phyloP scores from a whole-genome alignment of 1,140 invertebrate genomes.

The Drosophila arawakana region DNA sequence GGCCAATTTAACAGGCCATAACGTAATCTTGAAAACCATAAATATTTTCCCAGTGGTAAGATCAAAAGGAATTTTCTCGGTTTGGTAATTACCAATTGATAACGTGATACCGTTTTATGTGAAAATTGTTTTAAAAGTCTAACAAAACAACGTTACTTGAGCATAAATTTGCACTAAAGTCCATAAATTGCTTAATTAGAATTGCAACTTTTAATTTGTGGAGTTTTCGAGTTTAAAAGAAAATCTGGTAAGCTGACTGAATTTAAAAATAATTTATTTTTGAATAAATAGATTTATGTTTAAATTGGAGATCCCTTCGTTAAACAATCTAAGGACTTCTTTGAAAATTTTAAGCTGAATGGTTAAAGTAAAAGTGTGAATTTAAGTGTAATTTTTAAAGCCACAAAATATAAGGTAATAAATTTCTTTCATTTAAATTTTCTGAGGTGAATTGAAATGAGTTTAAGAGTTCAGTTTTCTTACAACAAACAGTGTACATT shows the following conservation, averaged over 20 bases:
- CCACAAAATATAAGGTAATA: neutral
- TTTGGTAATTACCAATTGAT: constrained; percentile 63
- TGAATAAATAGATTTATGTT: neutral
- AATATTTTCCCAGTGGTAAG: constrained; percentile 59
- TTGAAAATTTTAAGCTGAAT: too few species aligned
- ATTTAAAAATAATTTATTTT: neutral
- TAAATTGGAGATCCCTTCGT: too few species aligned
- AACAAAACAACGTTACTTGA: constrained; percentile 22
- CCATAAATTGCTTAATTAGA: constrained; percentile 16
- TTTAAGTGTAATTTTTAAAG: neutral
- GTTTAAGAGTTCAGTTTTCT: neutral
- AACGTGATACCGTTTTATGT: constrained; percentile 66
- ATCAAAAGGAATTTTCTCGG: constrained; percentile 59
- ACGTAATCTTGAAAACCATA: constrained; percentile 63
- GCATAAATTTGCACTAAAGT: constrained; percentile 19
- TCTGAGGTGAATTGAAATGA: too few species aligned
- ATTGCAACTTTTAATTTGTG: constrained; percentile 29
- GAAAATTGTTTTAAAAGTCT: constrained; percentile 29
- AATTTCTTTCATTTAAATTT: too few species aligned
- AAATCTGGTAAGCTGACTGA: constrained; percentile 12
- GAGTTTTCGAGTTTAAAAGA: constrained; percentile 9
- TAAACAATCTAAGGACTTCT: too few species aligned
- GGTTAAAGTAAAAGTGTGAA: too few species aligned
- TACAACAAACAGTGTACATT: neutral
- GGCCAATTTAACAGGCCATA: constrained; percentile 36